Evolutionary conservation across 1,140 invertebrate species (phyloP).

Genomic region (Protaetia brevitarsis): DNA sequence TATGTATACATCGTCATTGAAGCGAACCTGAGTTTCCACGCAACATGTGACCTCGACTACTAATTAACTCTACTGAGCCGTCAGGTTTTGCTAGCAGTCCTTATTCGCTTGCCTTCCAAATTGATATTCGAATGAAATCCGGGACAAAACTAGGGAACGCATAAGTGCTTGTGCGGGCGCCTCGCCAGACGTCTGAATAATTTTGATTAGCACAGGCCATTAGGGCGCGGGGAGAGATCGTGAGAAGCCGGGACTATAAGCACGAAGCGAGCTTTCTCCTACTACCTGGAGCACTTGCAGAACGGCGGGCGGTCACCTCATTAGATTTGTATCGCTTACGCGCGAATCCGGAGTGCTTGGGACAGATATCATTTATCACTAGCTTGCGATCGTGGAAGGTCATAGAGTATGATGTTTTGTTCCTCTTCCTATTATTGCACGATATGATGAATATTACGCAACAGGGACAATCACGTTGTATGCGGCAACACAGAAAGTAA

Average conservation of each 20-base stretch:
- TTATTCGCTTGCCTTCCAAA: constrained; percentile 7
- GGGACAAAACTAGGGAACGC: constrained; percentile 2
- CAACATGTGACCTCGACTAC: constrained; percentile 32
- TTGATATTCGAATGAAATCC: constrained; percentile 8
- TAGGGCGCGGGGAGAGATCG: constrained; percentile 3
- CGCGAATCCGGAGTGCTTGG: constrained; percentile 19
- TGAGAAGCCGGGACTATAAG: background rate
- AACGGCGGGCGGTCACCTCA: constrained; percentile 27
- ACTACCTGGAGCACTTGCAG: constrained; percentile 1
- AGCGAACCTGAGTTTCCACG: background rate
- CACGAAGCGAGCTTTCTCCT: background rate
- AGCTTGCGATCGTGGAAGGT: background rate
- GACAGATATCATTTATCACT: constrained; percentile 30
- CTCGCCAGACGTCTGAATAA: constrained; percentile 11
- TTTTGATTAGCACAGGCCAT: constrained; percentile 29
- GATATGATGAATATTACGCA: background rate
- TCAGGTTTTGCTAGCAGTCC: constrained; percentile 6
- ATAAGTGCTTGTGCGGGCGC: constrained; percentile 6
- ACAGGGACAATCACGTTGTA: too few species aligned
- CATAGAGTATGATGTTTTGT: constrained; percentile 1
- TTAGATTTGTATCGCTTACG: constrained; percentile 24
- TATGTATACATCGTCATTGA: background rate
- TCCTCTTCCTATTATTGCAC: background rate
- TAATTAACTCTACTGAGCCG: constrained; percentile 38
- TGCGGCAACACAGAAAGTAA: too few species aligned